Conservation (phyloP, 1,140 invertebrate species). For the Dinoponera quadriceps region DNA sequence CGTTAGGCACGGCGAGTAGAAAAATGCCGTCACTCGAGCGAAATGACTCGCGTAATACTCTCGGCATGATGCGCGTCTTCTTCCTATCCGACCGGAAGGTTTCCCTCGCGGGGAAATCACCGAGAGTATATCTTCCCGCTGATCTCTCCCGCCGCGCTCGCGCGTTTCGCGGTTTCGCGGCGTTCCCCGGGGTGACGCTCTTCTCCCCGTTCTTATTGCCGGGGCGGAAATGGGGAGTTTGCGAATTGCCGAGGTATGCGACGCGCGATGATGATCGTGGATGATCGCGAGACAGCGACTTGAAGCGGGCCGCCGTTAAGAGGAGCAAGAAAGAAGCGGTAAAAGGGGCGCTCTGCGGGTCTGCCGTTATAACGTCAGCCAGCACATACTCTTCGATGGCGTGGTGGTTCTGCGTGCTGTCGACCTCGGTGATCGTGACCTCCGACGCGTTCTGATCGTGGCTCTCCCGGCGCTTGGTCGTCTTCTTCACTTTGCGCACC, state of each 20-base stretch:
- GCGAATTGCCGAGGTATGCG: too few relatives aligned
- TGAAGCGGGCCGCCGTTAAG: conserved; percentile 23
- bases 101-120: background rate
- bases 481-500: conserved; percentile 95
- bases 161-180: background rate
- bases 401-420: conserved; percentile 89
- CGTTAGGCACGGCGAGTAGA: too few relatives aligned
- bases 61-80: background rate
- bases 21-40: too few relatives aligned
- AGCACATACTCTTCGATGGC: conserved; percentile 93
- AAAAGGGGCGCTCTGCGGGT: conserved; percentile 24
- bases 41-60: too few relatives aligned
- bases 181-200: too few relatives aligned
- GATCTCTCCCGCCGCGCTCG: background rate
- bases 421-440: conserved; percentile 93
- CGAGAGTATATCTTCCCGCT: background rate
- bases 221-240: too few relatives aligned
- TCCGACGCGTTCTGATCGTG: conserved; percentile 88
- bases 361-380: conserved; percentile 81
- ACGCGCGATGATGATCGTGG: background rate
- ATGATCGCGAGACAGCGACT: conserved; percentile 9
- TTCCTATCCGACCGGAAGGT: background rate
- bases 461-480: conserved; percentile 91
- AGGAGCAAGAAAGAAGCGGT: conserved; percentile 46
- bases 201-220: too few relatives aligned